Percentiles rank a stretch among this genome's conserved stretches.
Evolutionary conservation across 2,888 invertebrate species (phyloP).

Genomic region (Napeogenes inachia): DNA sequence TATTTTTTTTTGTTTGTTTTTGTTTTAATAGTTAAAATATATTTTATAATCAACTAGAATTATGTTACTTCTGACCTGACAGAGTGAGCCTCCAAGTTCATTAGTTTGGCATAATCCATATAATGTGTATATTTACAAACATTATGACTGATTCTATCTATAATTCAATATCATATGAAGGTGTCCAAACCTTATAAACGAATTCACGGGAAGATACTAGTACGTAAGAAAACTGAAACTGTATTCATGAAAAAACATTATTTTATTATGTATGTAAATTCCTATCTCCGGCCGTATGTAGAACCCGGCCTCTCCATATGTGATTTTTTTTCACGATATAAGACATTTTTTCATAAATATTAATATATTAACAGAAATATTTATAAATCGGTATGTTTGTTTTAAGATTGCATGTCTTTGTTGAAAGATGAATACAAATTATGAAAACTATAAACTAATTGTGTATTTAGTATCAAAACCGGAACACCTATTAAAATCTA

Average conservation of each 20-base stretch:
- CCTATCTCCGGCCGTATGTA: neutral
- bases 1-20: no score
- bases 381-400: neutral
- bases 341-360: constrained; percentile 2
- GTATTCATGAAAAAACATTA: constrained; percentile 2
- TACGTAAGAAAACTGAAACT: neutral
- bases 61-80: no score
- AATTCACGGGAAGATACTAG: neutral
- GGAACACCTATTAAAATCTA: no score
- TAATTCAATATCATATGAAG: neutral
- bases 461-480: no score
- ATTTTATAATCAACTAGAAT: no score
- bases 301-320: neutral
- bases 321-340: constrained; percentile 2
- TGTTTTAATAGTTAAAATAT: no score
- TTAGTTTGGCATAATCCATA: neutral
- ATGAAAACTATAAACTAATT: no score
- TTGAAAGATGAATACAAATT: neutral
- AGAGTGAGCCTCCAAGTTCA: no score
- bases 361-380: neutral
- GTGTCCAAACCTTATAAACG: neutral
- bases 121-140: neutral
- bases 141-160: neutral
- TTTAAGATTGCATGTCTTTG: neutral
- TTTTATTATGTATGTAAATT: constrained; percentile 7